A percentile compares a stretch with the other conserved stretches of the same genome.
Conservation (phyloP, 2,888 invertebrate species). For the Chelonus formosanus region DNA sequence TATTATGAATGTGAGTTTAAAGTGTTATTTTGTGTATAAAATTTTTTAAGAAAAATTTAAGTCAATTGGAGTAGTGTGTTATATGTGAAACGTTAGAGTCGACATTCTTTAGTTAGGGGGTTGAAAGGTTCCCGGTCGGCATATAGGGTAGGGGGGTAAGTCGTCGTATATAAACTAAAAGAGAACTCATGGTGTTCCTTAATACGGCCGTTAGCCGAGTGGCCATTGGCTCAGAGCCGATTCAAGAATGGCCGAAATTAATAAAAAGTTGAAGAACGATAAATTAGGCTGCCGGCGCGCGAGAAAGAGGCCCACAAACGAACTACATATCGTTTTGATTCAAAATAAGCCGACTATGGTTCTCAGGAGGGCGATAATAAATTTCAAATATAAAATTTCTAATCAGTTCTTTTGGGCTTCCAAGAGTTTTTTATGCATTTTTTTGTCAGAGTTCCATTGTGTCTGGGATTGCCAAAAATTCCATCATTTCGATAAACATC, state of each 20-base stretch:
- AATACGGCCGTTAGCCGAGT: no score
- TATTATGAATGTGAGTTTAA: no score
- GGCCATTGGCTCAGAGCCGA: slow-evolving; percentile 46
- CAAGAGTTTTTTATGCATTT: slow-evolving; percentile 8
- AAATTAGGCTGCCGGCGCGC: slow-evolving; percentile 60
- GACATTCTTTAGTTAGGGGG: no score
- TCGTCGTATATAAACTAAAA: no score
- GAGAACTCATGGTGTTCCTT: no score
- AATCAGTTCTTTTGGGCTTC: slow-evolving; percentile 32
- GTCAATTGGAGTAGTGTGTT: no score
- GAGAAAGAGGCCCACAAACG: slow-evolving; percentile 41
- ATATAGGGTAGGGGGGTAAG: no score
- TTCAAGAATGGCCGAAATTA: slow-evolving; percentile 62
- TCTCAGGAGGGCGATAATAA: slow-evolving; percentile 58
- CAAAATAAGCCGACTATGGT: slow-evolving; percentile 45
- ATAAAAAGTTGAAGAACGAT: slow-evolving; percentile 65
- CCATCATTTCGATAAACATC: slow-evolving; percentile 33
- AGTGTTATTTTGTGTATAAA: background rate
- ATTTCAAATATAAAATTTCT: slow-evolving; percentile 64
- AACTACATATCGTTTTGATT: slow-evolving; percentile 17
- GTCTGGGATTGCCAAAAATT: slow-evolving; percentile 40
- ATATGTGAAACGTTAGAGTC: no score
- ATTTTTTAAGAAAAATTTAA: background rate
- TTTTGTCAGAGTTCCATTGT: slow-evolving; percentile 23
- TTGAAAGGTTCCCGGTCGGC: no score